A percentile compares a stretch with the other conserved stretches of the same genome.
Conservation (phyloP, 2,888 invertebrate genomes). For the Trachelus iudaicus region DNA sequence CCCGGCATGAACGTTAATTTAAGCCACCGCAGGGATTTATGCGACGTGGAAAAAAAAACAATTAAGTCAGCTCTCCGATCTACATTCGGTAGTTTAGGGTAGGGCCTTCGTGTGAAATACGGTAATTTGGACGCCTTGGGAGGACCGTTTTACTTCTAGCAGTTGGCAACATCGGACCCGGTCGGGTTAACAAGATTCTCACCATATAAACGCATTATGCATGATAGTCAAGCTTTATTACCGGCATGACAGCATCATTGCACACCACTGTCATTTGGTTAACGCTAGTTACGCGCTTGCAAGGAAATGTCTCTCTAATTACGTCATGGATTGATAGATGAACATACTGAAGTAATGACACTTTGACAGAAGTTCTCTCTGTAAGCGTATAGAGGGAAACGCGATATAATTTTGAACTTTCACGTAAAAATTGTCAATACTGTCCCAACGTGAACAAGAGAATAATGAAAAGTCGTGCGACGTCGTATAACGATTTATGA, state of each 20-base stretch:
- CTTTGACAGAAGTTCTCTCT: not conserved
- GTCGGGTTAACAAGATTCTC: constrained; percentile 33
- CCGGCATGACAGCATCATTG: constrained; percentile 15
- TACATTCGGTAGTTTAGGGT: constrained; percentile 1
- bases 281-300: not conserved
- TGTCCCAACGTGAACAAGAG: no score
- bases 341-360: not conserved
- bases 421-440: no score
- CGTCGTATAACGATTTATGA: not conserved
- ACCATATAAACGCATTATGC: constrained; percentile 32
- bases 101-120: not conserved
- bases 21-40: constrained; percentile 29
- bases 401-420: no score
- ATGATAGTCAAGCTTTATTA: constrained; percentile 29
- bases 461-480: not conserved
- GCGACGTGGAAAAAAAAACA: constrained; percentile 21
- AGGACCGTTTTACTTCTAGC: constrained; percentile 9
- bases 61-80: constrained; percentile 23
- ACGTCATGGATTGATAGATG: not conserved
- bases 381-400: not conserved
- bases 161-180: constrained; percentile 1
- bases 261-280: not conserved
- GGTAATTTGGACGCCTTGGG: constrained; percentile 9
- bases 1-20: constrained; percentile 34
- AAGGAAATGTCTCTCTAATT: not conserved